Base-by-base conservation (phyloP, 1,140 invertebrate species). In the Harpegnathos saltator region DNA sequence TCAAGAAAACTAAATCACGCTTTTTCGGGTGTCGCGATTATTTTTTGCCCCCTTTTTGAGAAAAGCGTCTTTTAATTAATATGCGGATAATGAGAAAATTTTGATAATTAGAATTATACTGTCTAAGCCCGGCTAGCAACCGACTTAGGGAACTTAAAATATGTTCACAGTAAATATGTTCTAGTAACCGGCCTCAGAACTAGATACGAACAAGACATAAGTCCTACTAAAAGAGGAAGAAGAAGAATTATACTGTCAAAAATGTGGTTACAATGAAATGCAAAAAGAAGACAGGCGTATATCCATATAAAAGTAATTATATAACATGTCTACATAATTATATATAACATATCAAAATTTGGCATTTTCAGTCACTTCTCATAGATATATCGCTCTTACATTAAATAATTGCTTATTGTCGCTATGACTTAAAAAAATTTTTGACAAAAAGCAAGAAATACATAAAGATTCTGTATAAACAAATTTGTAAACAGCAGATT, bases 271-370 rank as follows among this genome's bases (percentile, higher is more conserved):
- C 19, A 52, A n/a, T 19, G n/a, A 75, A 65, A 33, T 33, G 44
- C 26, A 33, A 50, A 65, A 54, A 65, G 24, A 17, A 63, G 65
- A 65, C 24, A 75, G 15, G 22, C 22, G 50, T 4, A 4, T 15
- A 65, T 65, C n/a, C 62, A 44, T 61, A 2, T 26, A 75, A 63
- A 63, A n/a, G 29, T 63, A 75, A 75, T 75, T 75, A 63, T 29
- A 63, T 50, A 72, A 61, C 44, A n/a, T 22, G 9, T 63, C 17
- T 74, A 44, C 0, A 2, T 75, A 22, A n/a, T n/a, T n/a, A n/a
- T n/a, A n/a, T n/a, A n/a, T n/a, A n/a, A n/a, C n/a, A n/a, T n/a
- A n/a, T n/a, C n/a, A n/a, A 75, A 19, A 61, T 62, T 62, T 75
- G 17, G 44, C 17, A 63, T 4, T 52, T 65, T 65, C 24, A 24